Percentiles rank a stretch among this genome's conserved stretches.
Conservation (phyloP, 2,113 vertebrate species). For the Galemys pyrenaicus region DNA sequence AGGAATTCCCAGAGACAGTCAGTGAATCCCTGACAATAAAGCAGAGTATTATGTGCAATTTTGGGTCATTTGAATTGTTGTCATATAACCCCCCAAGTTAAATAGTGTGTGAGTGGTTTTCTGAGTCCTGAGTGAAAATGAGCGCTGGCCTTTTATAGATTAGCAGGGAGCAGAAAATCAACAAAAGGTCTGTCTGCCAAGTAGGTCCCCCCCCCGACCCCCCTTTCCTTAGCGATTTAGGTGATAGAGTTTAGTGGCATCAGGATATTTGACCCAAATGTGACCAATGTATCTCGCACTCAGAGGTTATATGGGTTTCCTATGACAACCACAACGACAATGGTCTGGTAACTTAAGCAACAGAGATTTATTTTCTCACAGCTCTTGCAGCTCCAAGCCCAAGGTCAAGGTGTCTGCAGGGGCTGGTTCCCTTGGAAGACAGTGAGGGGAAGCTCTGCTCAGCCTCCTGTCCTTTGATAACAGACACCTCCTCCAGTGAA, state of each 20-base stretch:
- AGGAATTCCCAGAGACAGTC: not conserved
- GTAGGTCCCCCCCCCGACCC: not conserved
- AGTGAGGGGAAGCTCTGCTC: not conserved
- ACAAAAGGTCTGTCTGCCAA: not conserved
- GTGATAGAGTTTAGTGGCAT: not conserved
- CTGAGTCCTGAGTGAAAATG: not conserved
- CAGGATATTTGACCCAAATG: not conserved
- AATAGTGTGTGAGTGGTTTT: not conserved
- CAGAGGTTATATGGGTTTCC: accelerated
- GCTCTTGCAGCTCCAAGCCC: not conserved
- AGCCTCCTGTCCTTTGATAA: not conserved
- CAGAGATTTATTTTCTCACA: not conserved
- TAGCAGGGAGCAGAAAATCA: not conserved
- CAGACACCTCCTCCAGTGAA: not conserved
- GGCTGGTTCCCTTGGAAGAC: not conserved
- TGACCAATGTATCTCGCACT: no score
- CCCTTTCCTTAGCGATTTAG: not conserved
- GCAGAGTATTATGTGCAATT: not conserved
- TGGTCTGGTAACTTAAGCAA: not conserved
- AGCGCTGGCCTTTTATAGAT: not conserved
- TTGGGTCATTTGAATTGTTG: not conserved
- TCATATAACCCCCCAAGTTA: not conserved
- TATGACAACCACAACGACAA: accelerated
- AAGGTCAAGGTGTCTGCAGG: not conserved
- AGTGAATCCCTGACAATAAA: not conserved